Evolutionary conservation across 2,888 invertebrate species (phyloP), one percentile per base, ranked within the genome.

Genomic region (Ryuthela nishihirai): DNA sequence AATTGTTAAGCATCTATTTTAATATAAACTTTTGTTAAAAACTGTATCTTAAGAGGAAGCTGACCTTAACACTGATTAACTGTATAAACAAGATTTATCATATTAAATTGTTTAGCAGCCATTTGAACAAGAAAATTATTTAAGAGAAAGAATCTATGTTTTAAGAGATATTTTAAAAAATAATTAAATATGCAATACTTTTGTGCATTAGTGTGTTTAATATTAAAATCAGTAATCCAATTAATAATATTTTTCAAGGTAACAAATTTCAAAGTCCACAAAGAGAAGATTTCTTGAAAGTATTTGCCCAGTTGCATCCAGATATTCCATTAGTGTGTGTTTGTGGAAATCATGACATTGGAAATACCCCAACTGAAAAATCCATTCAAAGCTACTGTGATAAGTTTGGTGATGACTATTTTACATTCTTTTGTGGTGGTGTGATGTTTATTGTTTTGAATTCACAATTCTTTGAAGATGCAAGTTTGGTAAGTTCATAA

Each of bases 281-380:
- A 68, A 73, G 74, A 48, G 62, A 64, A 15, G 77, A 76, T 62
- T 77, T 77, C 64, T 67, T 72, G 54, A 64, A 65, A 23, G 67
- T 73, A 9, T 74, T 77, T 49, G 62, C 68, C 10, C 70, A 72
- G 24, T 62, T 79, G 10, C 69, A 77, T 60, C 68, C 72, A 4
- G 70, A 71, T 2, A 76, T 79, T 42, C 75, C 76, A 29, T 65
- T 78, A 44, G 70, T 80, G 29, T 78, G 77, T 65, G 74, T 78
- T 10, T 77, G 77, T 67, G 79, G 79, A 3, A 80, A 79, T 67
- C 79, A 80, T 67, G 79, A 79, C 66, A 69, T 79, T 24, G 78
- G 78, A 9, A 72, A 80, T 65, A 66, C 64, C 4, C 79, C 79
- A 5, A 76, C 77, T 1, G 52, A 52, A 10, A 65, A 71, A 36